A percentile compares a stretch with the other conserved stretches of the same genome.
Evolutionary conservation across 2,113 vertebrate genomes (phyloP).

Genomic region (Tyrannus savana): DNA sequence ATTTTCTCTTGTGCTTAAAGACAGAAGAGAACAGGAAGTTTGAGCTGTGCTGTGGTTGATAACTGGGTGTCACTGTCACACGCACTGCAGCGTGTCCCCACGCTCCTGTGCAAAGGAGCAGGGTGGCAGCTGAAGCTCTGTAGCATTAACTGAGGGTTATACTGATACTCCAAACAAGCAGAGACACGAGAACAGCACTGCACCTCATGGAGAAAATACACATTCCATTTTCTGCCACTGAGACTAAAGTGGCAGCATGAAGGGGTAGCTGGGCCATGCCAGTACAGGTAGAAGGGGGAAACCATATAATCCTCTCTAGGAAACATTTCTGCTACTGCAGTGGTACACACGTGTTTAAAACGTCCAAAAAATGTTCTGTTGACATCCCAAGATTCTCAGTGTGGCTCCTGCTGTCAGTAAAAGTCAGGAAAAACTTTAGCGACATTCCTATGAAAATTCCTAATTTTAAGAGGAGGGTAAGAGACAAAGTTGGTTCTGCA

Average conservation of each 20-base stretch:
- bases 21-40: background rate
- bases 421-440: background rate
- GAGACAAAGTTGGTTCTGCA: background rate
- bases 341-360: rapidly evolving
- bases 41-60: background rate
- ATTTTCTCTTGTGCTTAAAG: background rate
- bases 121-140: background rate
- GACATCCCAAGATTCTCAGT: background rate
- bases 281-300: background rate
- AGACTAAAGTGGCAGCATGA: background rate
- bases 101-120: background rate
- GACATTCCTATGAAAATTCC: background rate
- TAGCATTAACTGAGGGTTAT: background rate
- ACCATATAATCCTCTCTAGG: background rate
- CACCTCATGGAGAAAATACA: background rate
- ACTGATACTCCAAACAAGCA: background rate
- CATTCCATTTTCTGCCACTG: background rate
- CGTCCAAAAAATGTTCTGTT: background rate
- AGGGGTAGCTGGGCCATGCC: background rate
- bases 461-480: background rate
- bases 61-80: background rate
- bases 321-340: background rate
- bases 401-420: background rate
- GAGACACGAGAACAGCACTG: background rate
- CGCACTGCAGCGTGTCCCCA: rapidly evolving